Base-by-base conservation (phyloP, 1,140 invertebrate species). In the Trachymyrmex septentrionalis region DNA sequence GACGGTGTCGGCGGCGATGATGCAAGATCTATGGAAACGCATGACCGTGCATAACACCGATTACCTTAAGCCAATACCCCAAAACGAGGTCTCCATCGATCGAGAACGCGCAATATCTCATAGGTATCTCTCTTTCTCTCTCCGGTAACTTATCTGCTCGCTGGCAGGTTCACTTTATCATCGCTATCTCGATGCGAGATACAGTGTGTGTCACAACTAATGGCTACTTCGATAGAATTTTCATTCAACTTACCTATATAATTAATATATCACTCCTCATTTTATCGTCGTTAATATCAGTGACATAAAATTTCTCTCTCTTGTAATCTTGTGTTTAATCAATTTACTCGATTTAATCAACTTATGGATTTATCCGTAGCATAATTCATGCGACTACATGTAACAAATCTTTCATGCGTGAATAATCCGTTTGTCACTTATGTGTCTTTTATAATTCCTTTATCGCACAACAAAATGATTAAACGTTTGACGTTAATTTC, bases 31-130 rank as follows among this genome's bases (percentile, higher is more conserved):
- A 82, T 77, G 71, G 80, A 88, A 80, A 85, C 69, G 77, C 89
- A 80, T 76, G 91, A 87, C 86, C 87, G 71, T 72, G 64, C 86
- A 84, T 85, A 89, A 91, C 86, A 61, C 27, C 59, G 86, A 91
- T 90, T 87, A 88, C 61, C 86, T 88, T 87, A 87, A 84, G 85
- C 86, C 84, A 84, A 73, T 86, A 73, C 66, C 76, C 80, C 21
- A 73, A 72, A 71, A 72, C 80, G 80, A 84, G 80, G 69, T 84
- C 80, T 75, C 27, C 50, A 73, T 72, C 24, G 66, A 82, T 82
- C 69, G 67, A 48, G 80, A 84, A 59, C 21, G 21, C 19, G 55
- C 55, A 76, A 76, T 19, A 21, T 24, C 73, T 16, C 14, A 16
- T 27, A 44, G 38, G 0, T 44, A 3, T 24, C 30, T 44, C 30